These are phyloP conservation scores for Schizopygopsis pylzovi DNA, from an alignment of 2,797 vertebrate genomes.

Conservation along the genomic window DNA sequence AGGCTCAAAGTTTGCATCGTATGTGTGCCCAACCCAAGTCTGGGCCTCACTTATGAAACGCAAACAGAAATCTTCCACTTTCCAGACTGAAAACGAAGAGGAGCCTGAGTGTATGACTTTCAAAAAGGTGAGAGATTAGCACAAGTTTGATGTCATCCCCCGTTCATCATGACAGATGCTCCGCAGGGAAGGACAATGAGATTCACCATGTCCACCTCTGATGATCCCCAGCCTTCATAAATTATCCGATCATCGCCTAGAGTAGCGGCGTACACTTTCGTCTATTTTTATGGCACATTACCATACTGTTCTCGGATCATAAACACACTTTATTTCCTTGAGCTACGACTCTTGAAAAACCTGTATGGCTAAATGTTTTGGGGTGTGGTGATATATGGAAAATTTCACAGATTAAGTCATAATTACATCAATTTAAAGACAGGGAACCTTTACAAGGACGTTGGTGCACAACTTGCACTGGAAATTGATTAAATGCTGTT, in stretches of 20 bases:
- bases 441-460: conserved; percentile 68
- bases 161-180: conserved; percentile 71
- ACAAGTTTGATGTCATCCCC: conserved; percentile 57
- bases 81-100: conserved; percentile 28
- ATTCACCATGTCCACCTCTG: conserved; percentile 54
- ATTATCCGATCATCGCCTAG: conserved; percentile 68
- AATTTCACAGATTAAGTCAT: conserved; percentile 69
- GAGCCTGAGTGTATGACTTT: conserved; percentile 60
- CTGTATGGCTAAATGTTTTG: conserved; percentile 61
- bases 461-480: conserved; percentile 51
- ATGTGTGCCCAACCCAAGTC: not conserved
- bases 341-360: conserved; percentile 61
- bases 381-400: conserved; percentile 57
- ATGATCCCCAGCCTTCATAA: conserved; percentile 69
- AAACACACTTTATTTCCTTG: conserved; percentile 65
- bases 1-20: not conserved
- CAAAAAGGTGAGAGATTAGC: conserved; percentile 64
- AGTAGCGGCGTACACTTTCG: conserved; percentile 53
- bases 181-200: conserved; percentile 62
- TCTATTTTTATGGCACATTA: conserved; percentile 68
- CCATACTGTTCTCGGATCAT: conserved; percentile 61
- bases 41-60: not conserved
- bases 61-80: not conserved
- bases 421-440: conserved; percentile 72
- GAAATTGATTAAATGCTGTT: conserved; percentile 72